Conservation (phyloP, 2,888 invertebrate genomes). For the Ashinkailepas kermadecensis region DNA sequence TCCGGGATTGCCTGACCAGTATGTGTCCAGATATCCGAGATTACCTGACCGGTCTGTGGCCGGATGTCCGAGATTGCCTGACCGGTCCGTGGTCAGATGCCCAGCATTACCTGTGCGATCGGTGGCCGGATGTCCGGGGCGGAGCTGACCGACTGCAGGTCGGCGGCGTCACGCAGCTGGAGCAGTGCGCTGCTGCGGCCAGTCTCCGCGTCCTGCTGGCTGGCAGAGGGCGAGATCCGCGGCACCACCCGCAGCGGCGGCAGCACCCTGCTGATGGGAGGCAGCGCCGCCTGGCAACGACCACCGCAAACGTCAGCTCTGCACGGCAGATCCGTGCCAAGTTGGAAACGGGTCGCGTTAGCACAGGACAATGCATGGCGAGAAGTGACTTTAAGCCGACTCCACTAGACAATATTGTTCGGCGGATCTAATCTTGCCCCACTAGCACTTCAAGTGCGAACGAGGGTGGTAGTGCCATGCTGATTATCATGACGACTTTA, state of each 20-base stretch:
- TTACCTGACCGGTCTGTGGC: background rate
- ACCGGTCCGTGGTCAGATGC: too few relatives aligned
- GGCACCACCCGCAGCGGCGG: slow-evolving; percentile 1
- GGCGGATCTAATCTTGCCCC: too few relatives aligned
- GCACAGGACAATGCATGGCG: too few relatives aligned
- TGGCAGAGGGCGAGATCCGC: background rate
- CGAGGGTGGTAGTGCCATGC: too few relatives aligned
- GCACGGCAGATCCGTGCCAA: too few relatives aligned
- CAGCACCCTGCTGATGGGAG: background rate
- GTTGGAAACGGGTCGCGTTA: too few relatives aligned
- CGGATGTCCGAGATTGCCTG: background rate
- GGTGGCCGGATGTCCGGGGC: background rate
- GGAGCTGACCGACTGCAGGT: background rate
- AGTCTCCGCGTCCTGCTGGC: background rate
- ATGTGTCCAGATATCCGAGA: too few relatives aligned
- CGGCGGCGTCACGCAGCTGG: background rate
- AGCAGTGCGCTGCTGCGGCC: background rate
- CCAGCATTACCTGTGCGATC: background rate
- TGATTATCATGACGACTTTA: too few relatives aligned
- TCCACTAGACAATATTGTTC: too few relatives aligned
- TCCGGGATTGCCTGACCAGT: background rate
- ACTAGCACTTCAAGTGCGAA: too few relatives aligned
- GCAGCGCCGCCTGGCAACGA: background rate
- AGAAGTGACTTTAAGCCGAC: too few relatives aligned
- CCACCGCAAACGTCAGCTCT: background rate